Percentiles rank a stretch among this genome's conserved stretches.
Evolutionary conservation across 1,140 invertebrate species (phyloP).

Genomic region (Drosophila sulfurigaster): DNA sequence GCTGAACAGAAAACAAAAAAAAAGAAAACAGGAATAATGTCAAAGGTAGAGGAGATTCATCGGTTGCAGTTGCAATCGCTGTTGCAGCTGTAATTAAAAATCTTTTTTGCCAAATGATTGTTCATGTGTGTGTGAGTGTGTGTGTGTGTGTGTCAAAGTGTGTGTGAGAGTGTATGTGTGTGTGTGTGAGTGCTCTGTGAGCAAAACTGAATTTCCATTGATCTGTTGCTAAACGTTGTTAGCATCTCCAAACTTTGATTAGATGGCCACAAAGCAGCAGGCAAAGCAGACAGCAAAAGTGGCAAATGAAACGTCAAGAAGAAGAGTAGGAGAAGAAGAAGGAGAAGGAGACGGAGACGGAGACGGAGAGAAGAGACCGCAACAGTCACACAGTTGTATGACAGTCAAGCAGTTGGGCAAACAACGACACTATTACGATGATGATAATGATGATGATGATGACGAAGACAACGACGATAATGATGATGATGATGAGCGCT

Average conservation of each 20-base stretch:
- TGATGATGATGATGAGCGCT: background rate
- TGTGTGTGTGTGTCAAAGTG: background rate
- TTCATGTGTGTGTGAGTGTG: background rate
- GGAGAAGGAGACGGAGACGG: no score
- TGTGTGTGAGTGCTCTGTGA: background rate
- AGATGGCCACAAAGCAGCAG: slow-evolving; percentile 27
- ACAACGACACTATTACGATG: slow-evolving; percentile 11
- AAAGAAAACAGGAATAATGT: background rate
- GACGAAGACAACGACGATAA: background rate
- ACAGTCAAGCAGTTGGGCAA: slow-evolving; percentile 33
- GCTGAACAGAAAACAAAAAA: background rate
- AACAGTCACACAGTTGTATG: slow-evolving; percentile 30
- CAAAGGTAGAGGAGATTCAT: background rate
- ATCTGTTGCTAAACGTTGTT: slow-evolving; percentile 22
- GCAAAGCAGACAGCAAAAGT: background rate
- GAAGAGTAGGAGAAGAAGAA: background rate
- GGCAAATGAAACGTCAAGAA: background rate
- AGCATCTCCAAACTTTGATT: slow-evolving; percentile 29
- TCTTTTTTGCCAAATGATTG: slow-evolving; percentile 1
- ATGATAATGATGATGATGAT: background rate
- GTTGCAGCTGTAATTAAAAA: slow-evolving; percentile 14
- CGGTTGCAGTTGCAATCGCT: background rate
- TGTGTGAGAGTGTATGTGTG: background rate
- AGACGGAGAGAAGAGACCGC: background rate
- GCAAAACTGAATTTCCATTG: slow-evolving; percentile 16